Percentiles rank a stretch among this genome's conserved stretches.
These are phyloP conservation scores for Morpho helenor DNA, from an alignment of 2,888 invertebrate genomes.

Conservation along the genomic window DNA sequence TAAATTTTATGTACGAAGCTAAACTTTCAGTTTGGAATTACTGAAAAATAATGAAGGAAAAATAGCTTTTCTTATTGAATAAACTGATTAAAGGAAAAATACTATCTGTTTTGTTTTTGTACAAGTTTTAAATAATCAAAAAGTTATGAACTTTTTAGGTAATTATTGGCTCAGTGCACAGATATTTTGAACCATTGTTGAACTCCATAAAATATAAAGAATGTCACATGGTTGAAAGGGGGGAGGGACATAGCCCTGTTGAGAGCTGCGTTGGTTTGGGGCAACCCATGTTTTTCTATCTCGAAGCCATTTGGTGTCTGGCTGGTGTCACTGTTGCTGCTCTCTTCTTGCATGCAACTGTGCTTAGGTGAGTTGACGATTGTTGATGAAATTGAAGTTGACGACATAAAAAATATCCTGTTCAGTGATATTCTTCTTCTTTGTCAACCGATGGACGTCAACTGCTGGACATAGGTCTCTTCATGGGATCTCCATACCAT, in stretches of 20 bases:
- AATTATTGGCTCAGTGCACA: conserved; percentile 51
- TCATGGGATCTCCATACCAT: too few relatives aligned
- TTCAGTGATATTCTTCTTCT: too few relatives aligned
- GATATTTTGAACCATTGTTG: conserved; percentile 54
- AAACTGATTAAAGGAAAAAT: too few relatives aligned
- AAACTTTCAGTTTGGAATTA: too few relatives aligned
- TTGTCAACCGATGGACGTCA: too few relatives aligned
- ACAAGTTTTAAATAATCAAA: background rate
- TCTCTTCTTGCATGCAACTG: conserved; percentile 83
- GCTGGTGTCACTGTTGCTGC: conserved; percentile 85
- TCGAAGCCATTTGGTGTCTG: conserved; percentile 86
- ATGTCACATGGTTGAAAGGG: conserved; percentile 78
- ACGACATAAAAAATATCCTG: too few relatives aligned
- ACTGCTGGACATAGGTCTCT: too few relatives aligned
- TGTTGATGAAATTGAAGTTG: background rate
- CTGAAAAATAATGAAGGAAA: too few relatives aligned
- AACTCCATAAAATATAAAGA: conserved; percentile 51
- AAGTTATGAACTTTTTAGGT: conserved; percentile 47
- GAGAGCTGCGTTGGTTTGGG: conserved; percentile 88
- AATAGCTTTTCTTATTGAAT: too few relatives aligned
- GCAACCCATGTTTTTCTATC: conserved; percentile 90
- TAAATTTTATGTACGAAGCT: too few relatives aligned
- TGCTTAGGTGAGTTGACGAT: conserved; percentile 75
- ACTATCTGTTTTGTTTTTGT: background rate
- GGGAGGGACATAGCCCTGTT: conserved; percentile 79